Conservation (phyloP, 2,797 vertebrate genomes). For the Myripristis murdjan region DNA sequence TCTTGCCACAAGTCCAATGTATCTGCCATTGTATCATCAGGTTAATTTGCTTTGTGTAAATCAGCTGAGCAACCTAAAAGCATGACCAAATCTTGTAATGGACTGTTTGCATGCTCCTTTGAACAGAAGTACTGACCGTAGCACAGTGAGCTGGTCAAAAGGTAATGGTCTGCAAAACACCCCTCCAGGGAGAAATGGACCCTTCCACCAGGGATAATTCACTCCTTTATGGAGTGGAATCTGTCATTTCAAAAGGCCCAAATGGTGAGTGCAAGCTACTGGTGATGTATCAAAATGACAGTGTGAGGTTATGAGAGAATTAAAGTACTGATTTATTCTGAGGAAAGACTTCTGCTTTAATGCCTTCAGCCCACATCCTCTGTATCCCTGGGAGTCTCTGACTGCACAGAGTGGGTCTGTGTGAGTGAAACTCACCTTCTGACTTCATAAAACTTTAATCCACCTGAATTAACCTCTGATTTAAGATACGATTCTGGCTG, state of each 20-base stretch:
- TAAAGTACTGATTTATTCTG: slow-evolving; percentile 33
- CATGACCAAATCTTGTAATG: neutral
- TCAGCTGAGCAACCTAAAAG: neutral
- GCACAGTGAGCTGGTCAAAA: slow-evolving; percentile 34
- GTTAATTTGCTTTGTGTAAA: neutral
- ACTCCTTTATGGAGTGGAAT: slow-evolving; percentile 38
- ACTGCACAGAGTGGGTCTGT: slow-evolving; percentile 16
- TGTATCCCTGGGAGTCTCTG: neutral
- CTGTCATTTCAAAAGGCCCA: slow-evolving; percentile 54
- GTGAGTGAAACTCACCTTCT: slow-evolving; percentile 34
- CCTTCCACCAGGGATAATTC: slow-evolving; percentile 47
- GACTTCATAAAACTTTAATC: slow-evolving; percentile 63
- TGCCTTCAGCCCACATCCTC: slow-evolving; percentile 18
- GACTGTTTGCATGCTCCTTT: neutral
- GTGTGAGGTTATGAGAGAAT: slow-evolving; percentile 17
- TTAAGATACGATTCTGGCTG: slow-evolving; percentile 39
- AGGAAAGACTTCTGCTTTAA: slow-evolving; percentile 37
- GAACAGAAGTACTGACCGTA: slow-evolving; percentile 44
- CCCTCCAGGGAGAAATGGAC: slow-evolving; percentile 51
- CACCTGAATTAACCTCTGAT: slow-evolving; percentile 69
- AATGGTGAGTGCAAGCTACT: slow-evolving; percentile 27
- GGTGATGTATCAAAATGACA: slow-evolving; percentile 48
- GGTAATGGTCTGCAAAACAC: slow-evolving; percentile 54
- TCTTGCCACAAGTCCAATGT: neutral
- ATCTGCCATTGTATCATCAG: neutral